Evolutionary conservation across 2,888 invertebrate genomes (phyloP).

Genomic region (Folsomia manolachei): DNA sequence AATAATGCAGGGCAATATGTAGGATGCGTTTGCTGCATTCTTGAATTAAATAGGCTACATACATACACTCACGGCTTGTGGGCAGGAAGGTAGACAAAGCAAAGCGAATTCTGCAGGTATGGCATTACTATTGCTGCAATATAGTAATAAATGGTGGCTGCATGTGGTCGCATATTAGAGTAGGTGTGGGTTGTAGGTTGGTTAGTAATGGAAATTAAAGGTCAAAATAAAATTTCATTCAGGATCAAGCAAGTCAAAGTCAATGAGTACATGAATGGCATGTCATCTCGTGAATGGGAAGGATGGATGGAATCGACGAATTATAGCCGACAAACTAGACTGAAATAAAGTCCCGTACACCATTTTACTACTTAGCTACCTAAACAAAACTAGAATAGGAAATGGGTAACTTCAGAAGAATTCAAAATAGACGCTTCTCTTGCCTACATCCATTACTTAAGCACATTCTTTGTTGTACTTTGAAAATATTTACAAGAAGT

Average conservation of each 20-base stretch:
- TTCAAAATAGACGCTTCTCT: background rate
- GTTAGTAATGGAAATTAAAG: too few species aligned
- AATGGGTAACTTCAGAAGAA: background rate
- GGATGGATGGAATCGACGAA: background rate
- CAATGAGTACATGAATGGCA: too few species aligned
- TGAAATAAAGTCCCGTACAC: background rate
- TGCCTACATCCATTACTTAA: background rate
- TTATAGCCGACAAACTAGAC: background rate
- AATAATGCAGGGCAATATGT: too few species aligned
- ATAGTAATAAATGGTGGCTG: too few species aligned
- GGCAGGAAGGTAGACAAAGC: background rate
- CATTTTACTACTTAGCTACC: background rate
- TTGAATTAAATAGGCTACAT: background rate
- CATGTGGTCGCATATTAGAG: background rate
- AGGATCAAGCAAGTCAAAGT: background rate
- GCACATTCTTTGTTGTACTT: background rate
- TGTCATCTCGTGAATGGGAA: background rate
- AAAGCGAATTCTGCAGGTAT: too few species aligned
- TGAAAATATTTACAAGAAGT: background rate
- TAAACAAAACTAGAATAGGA: background rate
- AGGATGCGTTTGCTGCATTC: background rate
- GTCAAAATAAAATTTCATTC: background rate
- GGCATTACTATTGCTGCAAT: too few species aligned
- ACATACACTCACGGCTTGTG: background rate
- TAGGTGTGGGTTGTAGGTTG: background rate